These are phyloP conservation scores for Lochmaea crataegi DNA, from an alignment of 2,888 invertebrate species.

Conservation along the genomic window DNA sequence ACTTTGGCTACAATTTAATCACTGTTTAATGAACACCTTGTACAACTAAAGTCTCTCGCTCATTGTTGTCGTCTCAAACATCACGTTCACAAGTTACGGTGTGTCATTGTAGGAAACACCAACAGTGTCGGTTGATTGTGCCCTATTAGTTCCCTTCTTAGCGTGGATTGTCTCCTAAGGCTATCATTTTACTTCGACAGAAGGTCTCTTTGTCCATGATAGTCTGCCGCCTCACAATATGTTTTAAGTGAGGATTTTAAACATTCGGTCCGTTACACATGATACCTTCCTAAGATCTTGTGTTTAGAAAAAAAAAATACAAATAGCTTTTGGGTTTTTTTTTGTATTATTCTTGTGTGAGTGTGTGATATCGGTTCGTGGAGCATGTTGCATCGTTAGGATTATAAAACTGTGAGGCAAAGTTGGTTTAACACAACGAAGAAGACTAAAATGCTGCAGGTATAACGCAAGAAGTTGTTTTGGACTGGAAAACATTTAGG, in stretches of 20 bases:
- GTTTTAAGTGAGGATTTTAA: slow-evolving; percentile 4
- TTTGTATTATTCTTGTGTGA: background rate
- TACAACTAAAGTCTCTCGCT: background rate
- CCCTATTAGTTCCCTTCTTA: slow-evolving; percentile 3
- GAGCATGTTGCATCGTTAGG: too few relatives aligned
- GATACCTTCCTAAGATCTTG: background rate
- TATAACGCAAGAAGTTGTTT: too few relatives aligned
- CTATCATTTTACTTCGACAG: slow-evolving; percentile 6
- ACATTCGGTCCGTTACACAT: slow-evolving; percentile 7
- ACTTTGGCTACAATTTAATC: too few relatives aligned
- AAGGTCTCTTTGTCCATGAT: background rate
- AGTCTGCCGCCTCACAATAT: slow-evolving; percentile 2
- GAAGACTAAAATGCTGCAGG: too few relatives aligned
- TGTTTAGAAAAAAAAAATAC: background rate
- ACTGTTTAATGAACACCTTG: background rate
- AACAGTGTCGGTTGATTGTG: background rate
- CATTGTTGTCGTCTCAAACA: background rate
- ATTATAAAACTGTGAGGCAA: too few relatives aligned
- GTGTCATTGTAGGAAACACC: slow-evolving; percentile 3
- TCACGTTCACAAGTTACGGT: background rate
- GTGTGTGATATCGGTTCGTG: background rate
- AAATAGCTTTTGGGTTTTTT: background rate
- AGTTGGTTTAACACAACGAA: too few relatives aligned
- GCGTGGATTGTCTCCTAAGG: background rate
- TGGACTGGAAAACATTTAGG: too few relatives aligned